Evolutionary conservation across 2,797 vertebrate genomes (phyloP).

Genomic region (Hyperoplus lanceolatus): DNA sequence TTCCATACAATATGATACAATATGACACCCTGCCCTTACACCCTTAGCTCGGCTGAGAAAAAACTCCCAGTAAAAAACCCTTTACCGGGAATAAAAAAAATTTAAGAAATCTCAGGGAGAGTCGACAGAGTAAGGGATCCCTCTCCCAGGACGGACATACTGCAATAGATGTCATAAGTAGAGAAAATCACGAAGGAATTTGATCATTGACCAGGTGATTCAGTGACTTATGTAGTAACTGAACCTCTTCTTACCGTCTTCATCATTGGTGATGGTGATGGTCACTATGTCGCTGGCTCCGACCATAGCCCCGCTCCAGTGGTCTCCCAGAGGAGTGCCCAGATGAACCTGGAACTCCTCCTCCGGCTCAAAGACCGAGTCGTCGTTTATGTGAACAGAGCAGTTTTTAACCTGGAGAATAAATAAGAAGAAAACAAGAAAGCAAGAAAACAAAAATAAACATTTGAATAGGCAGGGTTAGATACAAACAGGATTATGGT

Average conservation of each 20-base stretch:
- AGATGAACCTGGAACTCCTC: constrained; percentile 94
- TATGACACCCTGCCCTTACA: too few species aligned
- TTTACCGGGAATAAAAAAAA: too few species aligned
- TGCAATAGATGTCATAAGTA: too few species aligned
- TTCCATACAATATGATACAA: too few species aligned
- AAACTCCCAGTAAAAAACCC: too few species aligned
- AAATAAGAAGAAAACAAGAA: background rate
- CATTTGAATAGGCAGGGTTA: fast-evolving
- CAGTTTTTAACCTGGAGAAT: constrained; percentile 93
- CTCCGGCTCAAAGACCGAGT: constrained; percentile 95
- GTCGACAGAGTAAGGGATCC: too few species aligned
- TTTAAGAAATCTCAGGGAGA: too few species aligned
- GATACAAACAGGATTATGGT: background rate
- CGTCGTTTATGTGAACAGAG: constrained; percentile 90
- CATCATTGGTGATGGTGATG: constrained; percentile 93
- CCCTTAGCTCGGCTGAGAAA: too few species aligned
- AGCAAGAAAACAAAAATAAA: background rate
- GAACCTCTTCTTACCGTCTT: constrained; percentile 89
- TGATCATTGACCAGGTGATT: too few species aligned
- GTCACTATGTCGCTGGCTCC: constrained; percentile 88
- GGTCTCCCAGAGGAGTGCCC: constrained; percentile 92
- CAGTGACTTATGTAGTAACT: background rate
- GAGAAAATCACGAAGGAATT: too few species aligned
- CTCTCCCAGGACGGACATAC: too few species aligned
- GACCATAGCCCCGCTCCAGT: constrained; percentile 95